Base-by-base conservation (phyloP, 2,113 vertebrate genomes). In the Smithornis capensis region DNA sequence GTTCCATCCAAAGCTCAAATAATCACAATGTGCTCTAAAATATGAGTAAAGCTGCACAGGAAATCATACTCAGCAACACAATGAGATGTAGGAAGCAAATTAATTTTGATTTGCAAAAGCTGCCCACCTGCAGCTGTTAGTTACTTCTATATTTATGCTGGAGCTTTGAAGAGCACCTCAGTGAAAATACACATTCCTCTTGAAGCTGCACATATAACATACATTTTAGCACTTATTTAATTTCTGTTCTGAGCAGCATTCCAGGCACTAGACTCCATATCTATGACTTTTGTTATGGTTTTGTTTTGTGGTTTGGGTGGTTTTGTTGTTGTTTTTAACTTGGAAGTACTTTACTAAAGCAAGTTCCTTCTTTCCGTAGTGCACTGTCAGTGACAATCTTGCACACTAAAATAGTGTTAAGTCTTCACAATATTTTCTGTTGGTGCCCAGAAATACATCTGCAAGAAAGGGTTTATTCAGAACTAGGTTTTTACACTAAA, bases 131-230 rank as follows among this genome's bases (percentile, higher is more conserved):
- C 13, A 88, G 63, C n/a, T 59, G 24, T 35, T 50, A 75, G 28
- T 35, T 29, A 64, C 38, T 57, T 80, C 65, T 52, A 15, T 40
- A 23, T 28, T 47, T 59, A 68, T 6, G 49, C n/a, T 90, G 60
- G 50, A 90, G 77, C 77, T 88, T 94, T 88, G 64, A 91, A 92
- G 40, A 59, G 75, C 89, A 87, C 38, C n/a, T 56, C 42, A 77
- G 52, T 29, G 67, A 95, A 95, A 96, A 92, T 33, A 88, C 5
- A 25, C 13, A 19, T 87, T 95, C n/a, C 59, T 50, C 59, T 68
- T 87, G 70, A 95, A 94, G 76, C 59, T 64, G 89, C 67, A 87
- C 53, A 81, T 38, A 62, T 89, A 95, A 95, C 81, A 95, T 28
- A 33, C 62, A 47, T 87, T 75, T 90, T 77, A 79, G 91, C 84